Conservation (phyloP, 2,888 invertebrate genomes). For the Dioctria linearis region DNA sequence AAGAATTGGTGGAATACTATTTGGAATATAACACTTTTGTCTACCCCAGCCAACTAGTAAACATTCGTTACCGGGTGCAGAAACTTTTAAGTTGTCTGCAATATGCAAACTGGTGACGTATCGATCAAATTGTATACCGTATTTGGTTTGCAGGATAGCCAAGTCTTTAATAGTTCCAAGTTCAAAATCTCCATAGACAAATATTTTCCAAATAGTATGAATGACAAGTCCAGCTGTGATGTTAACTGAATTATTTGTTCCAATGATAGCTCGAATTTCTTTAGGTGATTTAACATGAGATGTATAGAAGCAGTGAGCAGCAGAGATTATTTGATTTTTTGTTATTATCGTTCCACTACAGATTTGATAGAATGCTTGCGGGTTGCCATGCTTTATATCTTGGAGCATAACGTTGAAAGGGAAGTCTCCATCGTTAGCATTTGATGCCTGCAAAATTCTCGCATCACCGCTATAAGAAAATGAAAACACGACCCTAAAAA, state of each 20-base stretch:
- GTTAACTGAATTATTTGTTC: neutral
- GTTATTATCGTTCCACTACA: slow-evolving; percentile 23
- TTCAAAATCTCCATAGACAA: neutral
- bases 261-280: neutral
- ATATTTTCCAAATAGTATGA: neutral
- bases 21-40: neutral
- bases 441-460: neutral
- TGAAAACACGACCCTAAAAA: too few relatives aligned
- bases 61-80: neutral
- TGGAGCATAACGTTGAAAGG: neutral
- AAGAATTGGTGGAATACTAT: neutral
- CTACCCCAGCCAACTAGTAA: slow-evolving; percentile 9
- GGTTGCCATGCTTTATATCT: neutral
- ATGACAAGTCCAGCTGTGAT: neutral
- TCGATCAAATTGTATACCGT: slow-evolving; percentile 2
- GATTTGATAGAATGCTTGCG: neutral
- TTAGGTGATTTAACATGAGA: neutral
- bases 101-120: neutral
- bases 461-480: slow-evolving; percentile 7
- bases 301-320: slow-evolving; percentile 2
- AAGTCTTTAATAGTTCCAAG: neutral
- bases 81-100: neutral
- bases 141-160: slow-evolving; percentile 3
- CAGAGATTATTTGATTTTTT: neutral
- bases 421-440: neutral